Evolutionary conservation across 2,797 vertebrate species (phyloP), one percentile per base, ranked within the genome.

Genomic region (Centroberyx gerrardi): DNA sequence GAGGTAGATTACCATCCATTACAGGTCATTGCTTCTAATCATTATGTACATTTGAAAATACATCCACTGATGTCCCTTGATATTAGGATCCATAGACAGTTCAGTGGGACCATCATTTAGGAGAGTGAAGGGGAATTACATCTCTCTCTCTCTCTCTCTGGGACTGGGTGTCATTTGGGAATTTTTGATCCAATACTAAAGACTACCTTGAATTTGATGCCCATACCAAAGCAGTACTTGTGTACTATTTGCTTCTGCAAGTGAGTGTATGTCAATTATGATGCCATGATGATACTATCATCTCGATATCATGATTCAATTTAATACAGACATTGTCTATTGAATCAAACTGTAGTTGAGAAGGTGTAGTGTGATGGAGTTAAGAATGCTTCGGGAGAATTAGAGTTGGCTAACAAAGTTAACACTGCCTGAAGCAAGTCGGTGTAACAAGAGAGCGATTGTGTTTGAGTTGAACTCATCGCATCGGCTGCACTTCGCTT

Each of bases 221-320:
- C 4, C 4, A 36, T 4, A 36, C 22, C 33, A 5, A 40, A 40
- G 8, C n/a, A 15, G 44, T 40, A 55, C 49, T 78, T 69, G 72
- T 81, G 80, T 80, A 27, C 70, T 67, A 77, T 87, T 88, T 83
- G 49, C 72, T 74, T 65, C 78, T 86, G 83, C 62, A 63, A 84
- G 87, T 81, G 74, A 86, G 62, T n/a, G 22, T 22, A 22, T 22
- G 84, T 87, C 68, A 90, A 83, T 87, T 80, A 85, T 36, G 68
- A 65, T 42, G 83, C 69, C 46, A 84, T 86, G 84, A 78, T 10
- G 9, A 44, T 13, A 36, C 33, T 36, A 22, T 22, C 22, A 22
- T 22, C 22, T 22, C 22, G 22, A 22, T 22, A 22, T 22, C 22
- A 22, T 55, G 78, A 90, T 88, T 76, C 75, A 86, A 86, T 88